These are phyloP conservation scores for Colletes latitarsis DNA, from an alignment of 1,140 invertebrate genomes.

Conservation along the genomic window DNA sequence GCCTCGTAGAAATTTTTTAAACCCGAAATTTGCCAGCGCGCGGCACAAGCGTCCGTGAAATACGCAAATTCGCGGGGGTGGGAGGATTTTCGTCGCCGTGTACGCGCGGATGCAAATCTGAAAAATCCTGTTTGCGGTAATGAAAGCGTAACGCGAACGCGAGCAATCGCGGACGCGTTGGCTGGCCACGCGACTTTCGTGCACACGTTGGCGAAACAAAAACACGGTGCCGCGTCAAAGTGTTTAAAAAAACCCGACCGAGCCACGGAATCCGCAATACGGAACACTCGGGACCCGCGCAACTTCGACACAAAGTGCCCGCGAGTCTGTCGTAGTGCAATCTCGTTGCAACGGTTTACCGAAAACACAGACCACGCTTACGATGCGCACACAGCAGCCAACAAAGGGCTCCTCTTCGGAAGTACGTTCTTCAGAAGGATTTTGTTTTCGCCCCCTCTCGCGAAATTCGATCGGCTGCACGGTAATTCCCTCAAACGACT, in stretches of 20 bases:
- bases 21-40: not conserved
- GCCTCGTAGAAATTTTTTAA: not conserved
- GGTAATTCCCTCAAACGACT: too few relatives aligned
- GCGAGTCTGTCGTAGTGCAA: not conserved
- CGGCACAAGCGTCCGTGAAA: conserved; percentile 2
- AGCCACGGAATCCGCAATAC: conserved; percentile 1
- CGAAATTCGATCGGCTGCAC: too few relatives aligned
- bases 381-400: conserved; percentile 1
- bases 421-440: conserved; percentile 9
- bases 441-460: conserved; percentile 3
- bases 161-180: not conserved
- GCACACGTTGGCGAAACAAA: not conserved
- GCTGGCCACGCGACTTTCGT: not conserved
- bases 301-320: conserved; percentile 12
- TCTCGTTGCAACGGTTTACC: conserved; percentile 29
- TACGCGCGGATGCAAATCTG: conserved; percentile 7
- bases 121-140: conserved; percentile 37
- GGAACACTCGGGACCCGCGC: conserved; percentile 2
- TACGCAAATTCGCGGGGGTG: not conserved
- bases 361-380: conserved; percentile 8
- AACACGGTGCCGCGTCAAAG: not conserved
- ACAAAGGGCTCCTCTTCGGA: conserved; percentile 27
- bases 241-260: conserved; percentile 35
- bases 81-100: not conserved
- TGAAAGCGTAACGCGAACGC: not conserved